Evolutionary conservation across 2,797 vertebrate genomes (phyloP).

Genomic region (Semotilus atromaculatus): DNA sequence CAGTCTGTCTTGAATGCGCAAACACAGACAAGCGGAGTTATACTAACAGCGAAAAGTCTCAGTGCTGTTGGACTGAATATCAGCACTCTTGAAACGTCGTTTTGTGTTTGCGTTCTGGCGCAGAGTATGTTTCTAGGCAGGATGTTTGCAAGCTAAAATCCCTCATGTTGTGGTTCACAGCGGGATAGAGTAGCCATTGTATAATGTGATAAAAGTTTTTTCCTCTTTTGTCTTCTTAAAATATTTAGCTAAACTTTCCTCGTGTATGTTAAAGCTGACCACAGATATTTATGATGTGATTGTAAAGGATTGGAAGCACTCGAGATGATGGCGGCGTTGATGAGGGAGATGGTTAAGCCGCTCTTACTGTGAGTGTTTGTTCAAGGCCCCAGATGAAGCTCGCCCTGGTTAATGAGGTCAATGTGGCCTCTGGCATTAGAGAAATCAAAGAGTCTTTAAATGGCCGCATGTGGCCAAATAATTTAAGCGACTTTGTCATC

Average conservation of each 20-base stretch:
- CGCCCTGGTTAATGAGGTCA: constrained; percentile 42
- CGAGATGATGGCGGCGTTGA: neutral
- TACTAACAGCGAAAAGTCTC: neutral
- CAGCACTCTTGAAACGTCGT: neutral
- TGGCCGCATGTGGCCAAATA: constrained; percentile 23
- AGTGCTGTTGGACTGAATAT: neutral
- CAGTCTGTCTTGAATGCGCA: neutral
- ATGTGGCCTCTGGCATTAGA: constrained; percentile 25
- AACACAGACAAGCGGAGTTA: neutral
- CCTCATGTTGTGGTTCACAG: constrained; percentile 14
- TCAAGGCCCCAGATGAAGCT: constrained; percentile 41
- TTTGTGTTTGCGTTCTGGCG: constrained; percentile 12
- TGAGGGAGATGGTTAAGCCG: constrained; percentile 47
- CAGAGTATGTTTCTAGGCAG: neutral
- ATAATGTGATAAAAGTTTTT: constrained; percentile 16
- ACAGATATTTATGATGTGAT: constrained; percentile 17
- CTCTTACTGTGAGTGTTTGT: constrained; percentile 41
- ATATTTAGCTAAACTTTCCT: constrained; percentile 41
- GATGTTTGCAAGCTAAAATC: constrained; percentile 21
- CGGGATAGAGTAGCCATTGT: constrained; percentile 27
- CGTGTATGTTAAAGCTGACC: neutral
- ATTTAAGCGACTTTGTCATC: constrained; percentile 45
- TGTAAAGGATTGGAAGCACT: constrained; percentile 23
- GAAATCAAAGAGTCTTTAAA: constrained; percentile 42
- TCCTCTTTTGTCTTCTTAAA: constrained; percentile 19